Evolutionary conservation across 2,797 vertebrate genomes (phyloP), one percentile per base, ranked within the genome.

Genomic region (Knipowitschia caucasica): DNA sequence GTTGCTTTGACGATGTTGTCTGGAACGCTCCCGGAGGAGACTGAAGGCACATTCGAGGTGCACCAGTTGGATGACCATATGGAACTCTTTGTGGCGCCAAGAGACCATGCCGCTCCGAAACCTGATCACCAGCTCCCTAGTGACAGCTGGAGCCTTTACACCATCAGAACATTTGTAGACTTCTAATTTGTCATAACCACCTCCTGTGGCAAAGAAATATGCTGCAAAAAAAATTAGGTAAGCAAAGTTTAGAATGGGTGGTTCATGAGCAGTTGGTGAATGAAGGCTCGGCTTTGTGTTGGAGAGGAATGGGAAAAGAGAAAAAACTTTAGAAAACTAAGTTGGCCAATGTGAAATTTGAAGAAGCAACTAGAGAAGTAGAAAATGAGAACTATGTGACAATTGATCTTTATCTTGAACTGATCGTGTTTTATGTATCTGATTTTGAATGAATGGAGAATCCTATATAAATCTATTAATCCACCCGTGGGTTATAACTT

Each of bases 131-230:
- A 90, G 93, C 92, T 97, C 95, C 94, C 93, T 80, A 82, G 93
- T 95, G 96, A 98, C 96, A 99, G 96, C 95, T 98, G 95, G 94
- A 90, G 94, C 91, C 93, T 98, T 94, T 95, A 93, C 92, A 95
- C 94, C 94, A 94, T 95, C 93, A 93, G 93, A 98, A 94, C 95
- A 96, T 95, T 94, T 94, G 93, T 93, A 94, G 93, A 93, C 95
- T 98, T 95, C 94, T 98, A 98, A 99, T 99, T 98, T 98, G 95
- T 99, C 96, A 98, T 96, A 95, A 95, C 93, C 92, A 94, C 95
- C 96, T 97, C 95, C 95, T 94, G 94, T 95, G 95, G 95, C 92
- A 98, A 89, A 86, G 89, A 98, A 99, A 98, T 95, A 96, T 98
- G 95, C 93, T 92, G 89, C 91, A 86, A 86, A 92, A 83, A 92